A percentile compares a stretch with the other conserved stretches of the same genome.
Conservation (phyloP, 2,888 invertebrate species). For the Escarpia spicata region DNA sequence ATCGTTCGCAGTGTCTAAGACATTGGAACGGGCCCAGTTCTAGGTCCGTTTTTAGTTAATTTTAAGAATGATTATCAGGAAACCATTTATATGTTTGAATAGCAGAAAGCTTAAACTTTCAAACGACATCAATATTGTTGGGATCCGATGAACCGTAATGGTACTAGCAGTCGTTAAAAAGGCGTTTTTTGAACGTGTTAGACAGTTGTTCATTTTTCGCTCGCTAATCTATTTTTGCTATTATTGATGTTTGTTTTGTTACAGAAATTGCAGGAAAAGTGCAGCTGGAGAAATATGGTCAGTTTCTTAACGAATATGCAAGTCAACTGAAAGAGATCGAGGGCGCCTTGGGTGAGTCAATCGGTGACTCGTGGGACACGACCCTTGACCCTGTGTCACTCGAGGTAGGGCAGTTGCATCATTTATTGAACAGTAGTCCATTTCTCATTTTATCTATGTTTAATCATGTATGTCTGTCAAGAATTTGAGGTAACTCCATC, state of each 20-base stretch:
- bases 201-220: background rate
- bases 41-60: no score
- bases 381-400: constrained; percentile 65
- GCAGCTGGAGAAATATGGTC: constrained; percentile 64
- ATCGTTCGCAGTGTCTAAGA: no score
- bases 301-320: constrained; percentile 65
- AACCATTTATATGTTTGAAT: no score
- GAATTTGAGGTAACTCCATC: background rate
- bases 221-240: background rate
- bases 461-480: background rate
- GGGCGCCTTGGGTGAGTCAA: constrained; percentile 65
- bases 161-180: no score
- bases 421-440: background rate
- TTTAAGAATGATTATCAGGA: no score
- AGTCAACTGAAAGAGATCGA: constrained; percentile 65
- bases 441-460: background rate
- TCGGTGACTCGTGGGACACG: constrained; percentile 65
- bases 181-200: no score
- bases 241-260: constrained; percentile 29
- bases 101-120: no score
- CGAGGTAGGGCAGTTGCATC: constrained; percentile 52
- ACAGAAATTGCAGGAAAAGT: constrained; percentile 66
- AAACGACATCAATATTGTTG: no score
- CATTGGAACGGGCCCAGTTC: no score
- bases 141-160: no score